Evolutionary conservation across 1,140 invertebrate species (phyloP).

Genomic region (Drosophila kepulauana): DNA sequence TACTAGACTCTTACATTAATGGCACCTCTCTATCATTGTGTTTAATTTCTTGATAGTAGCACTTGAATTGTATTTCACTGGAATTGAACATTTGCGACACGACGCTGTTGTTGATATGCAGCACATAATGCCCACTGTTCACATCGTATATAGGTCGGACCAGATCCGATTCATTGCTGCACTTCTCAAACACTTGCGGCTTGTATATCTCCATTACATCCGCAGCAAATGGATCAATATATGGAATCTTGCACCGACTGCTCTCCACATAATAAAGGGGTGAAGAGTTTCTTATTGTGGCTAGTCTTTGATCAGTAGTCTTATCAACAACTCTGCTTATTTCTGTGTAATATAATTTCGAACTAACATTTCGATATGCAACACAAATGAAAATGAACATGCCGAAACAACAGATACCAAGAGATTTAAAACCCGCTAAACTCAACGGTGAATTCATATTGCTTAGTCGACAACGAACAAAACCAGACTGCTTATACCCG

Average conservation of each 20-base stretch:
- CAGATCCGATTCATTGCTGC: constrained; percentile 58
- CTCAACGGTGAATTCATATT: constrained; percentile 9
- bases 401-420: not conserved
- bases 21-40: constrained; percentile 22
- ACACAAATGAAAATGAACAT: constrained; percentile 6
- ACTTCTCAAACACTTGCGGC: constrained; percentile 48
- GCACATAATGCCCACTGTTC: constrained; percentile 36
- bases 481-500: constrained; percentile 3
- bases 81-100: constrained; percentile 44
- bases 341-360: not conserved
- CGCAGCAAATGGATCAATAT: constrained; percentile 51
- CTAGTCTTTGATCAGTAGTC: not conserved
- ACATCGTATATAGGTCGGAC: constrained; percentile 57
- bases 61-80: constrained; percentile 50
- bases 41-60: constrained; percentile 62
- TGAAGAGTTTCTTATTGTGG: not conserved
- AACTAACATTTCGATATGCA: not conserved
- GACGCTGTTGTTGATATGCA: constrained; percentile 49
- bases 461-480: not conserved
- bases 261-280: constrained; percentile 50
- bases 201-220: constrained; percentile 46
- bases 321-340: not conserved
- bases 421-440: constrained; percentile 5
- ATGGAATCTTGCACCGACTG: constrained; percentile 56
- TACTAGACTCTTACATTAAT: constrained; percentile 42